Base-by-base conservation (phyloP, 2,888 invertebrate species). In the Zygothrica quintamaculata region DNA sequence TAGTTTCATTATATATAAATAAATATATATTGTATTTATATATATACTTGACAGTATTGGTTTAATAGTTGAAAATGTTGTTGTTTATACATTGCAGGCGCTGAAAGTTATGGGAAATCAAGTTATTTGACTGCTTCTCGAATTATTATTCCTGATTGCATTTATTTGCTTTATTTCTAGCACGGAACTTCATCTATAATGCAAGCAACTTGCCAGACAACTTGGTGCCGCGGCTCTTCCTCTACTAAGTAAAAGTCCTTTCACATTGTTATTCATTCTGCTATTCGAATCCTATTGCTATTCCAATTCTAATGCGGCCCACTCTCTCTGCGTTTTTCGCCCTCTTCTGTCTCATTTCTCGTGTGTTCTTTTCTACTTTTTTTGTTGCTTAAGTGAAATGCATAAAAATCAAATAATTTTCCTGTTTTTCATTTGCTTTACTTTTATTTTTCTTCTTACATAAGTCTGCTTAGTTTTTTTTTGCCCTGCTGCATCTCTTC, bases 391-490 rank as follows among this genome's bases (percentile, higher is more conserved):
- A 86, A 82, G 81, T 76, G 78, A 84, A 81, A 82, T 84, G 87
- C 82, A 80, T 82, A 84, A 82, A 82, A 82, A 82, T 82, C 84
- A 82, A 87, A 82, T 84, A 86, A 87, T 87, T 86, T 82, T 87
- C 75, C 84, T 84, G 86, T 69, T 79, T 86, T 74, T 80, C 78
- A 78, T 85, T 85, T 72, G 65, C 69, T 55, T 58, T 40, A 46
- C 58, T 55, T 67, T 55, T 31, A 36, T 40, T 43, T 51, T 37
- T 25, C n/a, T 33, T 37, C 25, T 33, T 29, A 36, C 47, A 9
- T 40, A 39, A 47, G 13, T 6, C 29, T 50, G 36, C 25, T 48
- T 18, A 43, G n/a, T 25, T 11, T 37, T 11, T 15, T 25, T 9
- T 37, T 51, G 9, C 9, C 44, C 16, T 33, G 15, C 15, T 16